phyloP scores from a whole-genome alignment of 1,140 invertebrate species.

The Pachyrhynchus sulphureomaculatus region DNA sequence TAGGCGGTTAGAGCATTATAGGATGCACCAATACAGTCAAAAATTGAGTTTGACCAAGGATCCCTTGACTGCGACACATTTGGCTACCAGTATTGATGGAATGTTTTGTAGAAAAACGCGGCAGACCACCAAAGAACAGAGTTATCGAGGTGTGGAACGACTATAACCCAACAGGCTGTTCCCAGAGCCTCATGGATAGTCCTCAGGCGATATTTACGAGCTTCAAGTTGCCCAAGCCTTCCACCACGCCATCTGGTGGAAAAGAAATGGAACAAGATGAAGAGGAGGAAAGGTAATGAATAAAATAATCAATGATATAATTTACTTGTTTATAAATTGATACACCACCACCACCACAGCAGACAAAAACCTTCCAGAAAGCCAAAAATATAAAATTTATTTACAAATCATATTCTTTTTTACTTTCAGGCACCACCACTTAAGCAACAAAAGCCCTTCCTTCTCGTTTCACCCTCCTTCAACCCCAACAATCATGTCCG shows the following conservation, averaged over 20 bases:
- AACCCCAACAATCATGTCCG: slow-evolving; percentile 1
- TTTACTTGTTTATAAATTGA: too few species aligned
- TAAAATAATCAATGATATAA: too few species aligned
- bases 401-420: too few species aligned
- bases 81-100: slow-evolving; percentile 76
- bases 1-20: slow-evolving; percentile 84
- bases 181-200: slow-evolving; percentile 59
- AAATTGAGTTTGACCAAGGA: slow-evolving; percentile 58
- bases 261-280: slow-evolving; percentile 53
- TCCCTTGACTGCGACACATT: slow-evolving; percentile 62
- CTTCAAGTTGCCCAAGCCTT: slow-evolving; percentile 83
- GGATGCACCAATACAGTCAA: slow-evolving; percentile 73
- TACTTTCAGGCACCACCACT: slow-evolving; percentile 6
- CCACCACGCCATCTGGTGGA: slow-evolving; percentile 53
- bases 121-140: slow-evolving; percentile 87
- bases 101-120: slow-evolving; percentile 83
- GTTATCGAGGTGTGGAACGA: slow-evolving; percentile 88
- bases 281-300: slow-evolving; percentile 45
- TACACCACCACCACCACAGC: too few species aligned
- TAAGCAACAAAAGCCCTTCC: background rate
- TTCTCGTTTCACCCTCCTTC: background rate
- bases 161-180: slow-evolving; percentile 59
- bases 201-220: slow-evolving; percentile 92
- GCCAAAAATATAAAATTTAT: too few species aligned
- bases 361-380: too few species aligned